Conservation (phyloP, 1,140 invertebrate species). For the Eriocheir sinensis region DNA sequence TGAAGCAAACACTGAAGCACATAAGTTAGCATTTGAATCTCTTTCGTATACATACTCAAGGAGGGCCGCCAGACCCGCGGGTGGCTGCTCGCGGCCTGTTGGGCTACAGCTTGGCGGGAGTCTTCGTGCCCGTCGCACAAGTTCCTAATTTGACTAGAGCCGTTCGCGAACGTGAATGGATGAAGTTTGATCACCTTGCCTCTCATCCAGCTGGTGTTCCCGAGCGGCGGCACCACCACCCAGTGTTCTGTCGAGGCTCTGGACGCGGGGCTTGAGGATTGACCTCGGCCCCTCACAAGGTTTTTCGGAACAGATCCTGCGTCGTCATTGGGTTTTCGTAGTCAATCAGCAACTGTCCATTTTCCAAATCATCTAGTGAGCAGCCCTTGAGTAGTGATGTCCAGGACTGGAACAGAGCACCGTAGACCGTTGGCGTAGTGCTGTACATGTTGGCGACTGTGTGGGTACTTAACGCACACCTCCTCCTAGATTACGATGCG, state of each 20-base stretch:
- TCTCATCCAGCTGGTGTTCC: slow-evolving; percentile 41
- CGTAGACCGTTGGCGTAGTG: slow-evolving; percentile 61
- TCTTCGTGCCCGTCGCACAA: slow-evolving; percentile 63
- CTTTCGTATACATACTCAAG: neutral
- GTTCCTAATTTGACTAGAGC: slow-evolving; percentile 75
- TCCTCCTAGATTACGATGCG: slow-evolving; percentile 14
- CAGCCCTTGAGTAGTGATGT: slow-evolving; percentile 1
- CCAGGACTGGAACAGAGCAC: slow-evolving; percentile 61
- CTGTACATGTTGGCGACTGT: slow-evolving; percentile 67
- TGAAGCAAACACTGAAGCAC: neutral
- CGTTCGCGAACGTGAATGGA: slow-evolving; percentile 36
- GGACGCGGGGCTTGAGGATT: neutral
- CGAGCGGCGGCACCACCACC: slow-evolving; percentile 43
- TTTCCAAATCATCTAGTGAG: neutral
- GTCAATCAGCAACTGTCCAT: neutral
- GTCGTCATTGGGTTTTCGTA: neutral
- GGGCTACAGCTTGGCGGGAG: slow-evolving; percentile 65
- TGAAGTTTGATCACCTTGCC: neutral
- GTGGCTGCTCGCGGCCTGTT: slow-evolving; percentile 32
- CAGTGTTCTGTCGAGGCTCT: slow-evolving; percentile 43
- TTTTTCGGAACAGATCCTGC: neutral
- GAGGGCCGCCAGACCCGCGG: neutral
- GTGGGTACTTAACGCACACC: slow-evolving; percentile 71
- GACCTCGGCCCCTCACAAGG: neutral
- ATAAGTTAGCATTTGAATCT: neutral